Evolutionary conservation across 2,888 invertebrate genomes (phyloP), one percentile per base, ranked within the genome.

Genomic region (Agrotis clavis): DNA sequence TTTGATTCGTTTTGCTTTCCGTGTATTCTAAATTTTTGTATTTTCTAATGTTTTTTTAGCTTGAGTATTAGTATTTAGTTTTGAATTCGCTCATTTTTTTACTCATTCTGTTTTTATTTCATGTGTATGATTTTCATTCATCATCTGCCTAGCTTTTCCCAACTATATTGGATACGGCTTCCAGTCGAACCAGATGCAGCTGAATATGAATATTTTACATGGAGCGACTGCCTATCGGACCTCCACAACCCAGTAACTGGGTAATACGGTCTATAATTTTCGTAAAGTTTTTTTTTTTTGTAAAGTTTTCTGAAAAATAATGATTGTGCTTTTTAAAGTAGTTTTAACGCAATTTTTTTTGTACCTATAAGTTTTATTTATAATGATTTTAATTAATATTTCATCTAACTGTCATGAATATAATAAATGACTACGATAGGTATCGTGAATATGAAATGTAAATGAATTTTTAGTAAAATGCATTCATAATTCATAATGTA

Each of bases 1-100:
- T 89, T 89, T 85, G 83, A 88, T 93, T 92, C 85, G 86, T 91
- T 93, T 91, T 83, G 92, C 92, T 86, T 81, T 84, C 90, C 90
- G 87, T 88, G 89, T n/a, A n/a, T n/a, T n/a, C n/a, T 50, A 71
- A 72, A 41, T 70, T 68, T 53, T 48, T 70, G 25, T 9, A 41
- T 56, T 73, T 73, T 56, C 53, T 51, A 67, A 59, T 30, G 45
- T 30, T 25, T 48, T 35, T 30, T 62, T 35, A 6, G n/a, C n/a
- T n/a, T n/a, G 41, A 41, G 53, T 19, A 21, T n/a, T 59, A 41
- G 30, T 14, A 51, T 66, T 63, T 56, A 47, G 13, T 19, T 54
- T 30, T 54, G 11, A 7, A 2, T 60, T 65, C 19, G 16, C 9
- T 18, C 21, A n/a, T 18, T 53, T 1, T 41, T 71, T 62, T 72